These are phyloP conservation scores for Anguilla marmorata DNA, from an alignment of 2,797 vertebrate species.

Conservation along the genomic window DNA sequence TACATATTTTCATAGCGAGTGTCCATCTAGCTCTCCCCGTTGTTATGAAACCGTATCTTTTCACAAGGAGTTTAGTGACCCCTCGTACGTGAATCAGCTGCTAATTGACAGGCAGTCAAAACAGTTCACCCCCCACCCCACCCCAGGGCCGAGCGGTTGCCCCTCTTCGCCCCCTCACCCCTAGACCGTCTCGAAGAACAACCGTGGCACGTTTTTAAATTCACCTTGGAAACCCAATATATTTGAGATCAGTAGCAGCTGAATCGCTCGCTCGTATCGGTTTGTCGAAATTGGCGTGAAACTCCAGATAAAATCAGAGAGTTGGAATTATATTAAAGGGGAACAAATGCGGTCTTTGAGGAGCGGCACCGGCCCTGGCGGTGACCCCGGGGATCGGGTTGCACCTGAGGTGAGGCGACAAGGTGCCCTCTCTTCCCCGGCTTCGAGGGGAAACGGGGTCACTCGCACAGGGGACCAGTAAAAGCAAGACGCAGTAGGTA, in stretches of 20 bases:
- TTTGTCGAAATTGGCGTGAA: conserved; percentile 74
- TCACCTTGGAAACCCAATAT: conserved; percentile 68
- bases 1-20: conserved; percentile 62
- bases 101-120: conserved; percentile 81
- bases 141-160: conserved; percentile 37
- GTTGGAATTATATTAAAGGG: conserved; percentile 63
- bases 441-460: conserved; percentile 60
- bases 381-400: conserved; percentile 64
- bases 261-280: conserved; percentile 67
- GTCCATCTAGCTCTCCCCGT: conserved; percentile 57
- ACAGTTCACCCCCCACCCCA: conserved; percentile 64
- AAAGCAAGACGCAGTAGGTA: conserved; percentile 55
- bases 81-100: conserved; percentile 70
- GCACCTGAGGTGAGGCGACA: conserved; percentile 67
- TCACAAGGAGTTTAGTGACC: conserved; percentile 54
- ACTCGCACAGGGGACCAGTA: conserved; percentile 61
- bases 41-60: conserved; percentile 71
- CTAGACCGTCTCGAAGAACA: conserved; percentile 47
- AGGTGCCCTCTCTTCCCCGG: conserved; percentile 38
- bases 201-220: conserved; percentile 63
- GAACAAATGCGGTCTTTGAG: conserved; percentile 67
- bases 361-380: conserved; percentile 51
- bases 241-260: conserved; percentile 78
- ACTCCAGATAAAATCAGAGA: conserved; percentile 69
- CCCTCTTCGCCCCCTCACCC: conserved; percentile 37